These are phyloP conservation scores for Junonia oenone DNA, from an alignment of 2,888 invertebrate genomes.

Conservation along the genomic window DNA sequence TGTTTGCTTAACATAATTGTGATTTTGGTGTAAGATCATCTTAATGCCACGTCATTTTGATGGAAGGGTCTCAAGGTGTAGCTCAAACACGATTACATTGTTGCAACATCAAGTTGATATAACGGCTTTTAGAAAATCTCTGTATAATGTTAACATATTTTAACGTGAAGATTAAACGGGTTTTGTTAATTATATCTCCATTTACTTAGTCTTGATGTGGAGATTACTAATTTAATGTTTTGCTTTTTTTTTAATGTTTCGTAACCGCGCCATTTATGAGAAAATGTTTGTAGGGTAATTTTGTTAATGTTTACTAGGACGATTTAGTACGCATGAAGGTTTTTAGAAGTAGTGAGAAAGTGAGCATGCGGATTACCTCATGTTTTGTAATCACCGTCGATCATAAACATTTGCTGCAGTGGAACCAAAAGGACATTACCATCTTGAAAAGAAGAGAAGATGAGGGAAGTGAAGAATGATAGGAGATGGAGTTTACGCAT, in stretches of 20 bases:
- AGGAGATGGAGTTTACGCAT: no score
- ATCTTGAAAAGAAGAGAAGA: no score
- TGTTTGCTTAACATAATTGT: no score
- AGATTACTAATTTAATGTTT: neutral
- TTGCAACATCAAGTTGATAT: constrained; percentile 1
- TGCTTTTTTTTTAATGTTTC: neutral
- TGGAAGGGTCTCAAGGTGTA: constrained; percentile 10
- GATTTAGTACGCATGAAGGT: neutral
- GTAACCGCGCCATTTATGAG: neutral
- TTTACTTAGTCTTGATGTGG: neutral
- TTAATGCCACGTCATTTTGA: constrained; percentile 9
- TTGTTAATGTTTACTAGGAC: no score
- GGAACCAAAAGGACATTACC: no score
- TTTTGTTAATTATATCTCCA: constrained; percentile 1
- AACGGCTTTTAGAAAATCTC: constrained; percentile 1
- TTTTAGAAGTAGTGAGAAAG: no score
- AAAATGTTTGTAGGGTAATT: no score
- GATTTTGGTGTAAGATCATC: no score
- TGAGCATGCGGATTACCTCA: no score
- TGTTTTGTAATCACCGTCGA: no score
- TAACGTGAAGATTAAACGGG: neutral
- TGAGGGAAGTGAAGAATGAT: no score
- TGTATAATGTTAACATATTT: neutral
- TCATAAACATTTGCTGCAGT: no score
- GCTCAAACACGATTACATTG: constrained; percentile 1